phyloP scores from a whole-genome alignment of 64 coral and sea anemone genomes.

The Porites australiensis region DNA sequence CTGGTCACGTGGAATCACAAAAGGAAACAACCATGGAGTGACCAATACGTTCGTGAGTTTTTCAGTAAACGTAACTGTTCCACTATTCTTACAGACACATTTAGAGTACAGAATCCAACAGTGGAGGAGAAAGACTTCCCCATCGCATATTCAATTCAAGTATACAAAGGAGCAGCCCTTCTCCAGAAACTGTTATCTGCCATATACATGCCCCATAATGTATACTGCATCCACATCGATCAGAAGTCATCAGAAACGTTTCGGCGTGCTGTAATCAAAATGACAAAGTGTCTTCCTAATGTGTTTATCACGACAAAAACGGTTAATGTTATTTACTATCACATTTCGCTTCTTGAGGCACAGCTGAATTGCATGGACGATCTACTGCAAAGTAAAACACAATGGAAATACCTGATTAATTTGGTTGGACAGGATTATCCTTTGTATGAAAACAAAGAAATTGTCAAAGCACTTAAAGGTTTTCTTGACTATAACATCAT shows the following conservation, averaged over 20 bases:
- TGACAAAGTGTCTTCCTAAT: conserved; percentile 32
- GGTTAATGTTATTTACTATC: conserved; percentile 12
- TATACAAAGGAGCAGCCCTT: conserved; percentile 13
- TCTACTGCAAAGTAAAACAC: not conserved
- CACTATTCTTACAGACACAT: too few species aligned
- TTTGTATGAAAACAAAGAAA: conserved; percentile 23
- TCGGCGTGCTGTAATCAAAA: not conserved
- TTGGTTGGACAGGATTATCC: conserved; percentile 37
- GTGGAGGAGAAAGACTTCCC: conserved; percentile 5
- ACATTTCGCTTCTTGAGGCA: conserved; percentile 15
- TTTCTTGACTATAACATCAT: not conserved
- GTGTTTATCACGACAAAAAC: conserved; percentile 16
- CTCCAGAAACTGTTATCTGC: conserved; percentile 15
- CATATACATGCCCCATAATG: conserved; percentile 44
- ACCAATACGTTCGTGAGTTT: too few species aligned
- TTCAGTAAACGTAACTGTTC: too few species aligned
- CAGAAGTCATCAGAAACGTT: conserved; percentile 3
- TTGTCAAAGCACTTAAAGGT: not conserved
- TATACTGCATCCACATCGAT: conserved; percentile 46
- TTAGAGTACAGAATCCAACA: not conserved
- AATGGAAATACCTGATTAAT: conserved; percentile 41
- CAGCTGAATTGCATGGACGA: conserved; percentile 2
- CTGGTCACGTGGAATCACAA: too few species aligned
- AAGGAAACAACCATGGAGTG: too few species aligned
- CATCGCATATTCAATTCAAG: conserved; percentile 2